phyloP scores from a whole-genome alignment of 2,888 invertebrate species.

The Eupithecia vulgata region DNA sequence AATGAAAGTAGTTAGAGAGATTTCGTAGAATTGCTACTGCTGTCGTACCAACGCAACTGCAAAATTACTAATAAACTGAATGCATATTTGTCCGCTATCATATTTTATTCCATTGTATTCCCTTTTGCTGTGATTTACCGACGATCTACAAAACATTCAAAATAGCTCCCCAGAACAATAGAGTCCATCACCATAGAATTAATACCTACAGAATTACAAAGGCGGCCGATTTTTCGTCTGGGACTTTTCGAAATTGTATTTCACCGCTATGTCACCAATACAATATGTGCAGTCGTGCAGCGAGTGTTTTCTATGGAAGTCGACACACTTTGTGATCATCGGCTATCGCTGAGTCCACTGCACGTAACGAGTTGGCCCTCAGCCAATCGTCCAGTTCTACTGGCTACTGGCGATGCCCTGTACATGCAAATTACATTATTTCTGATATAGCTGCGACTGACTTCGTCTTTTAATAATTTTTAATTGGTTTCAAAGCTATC shows the following conservation, averaged over 20 bases:
- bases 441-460: conserved; percentile 23
- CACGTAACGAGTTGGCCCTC: conserved; percentile 39
- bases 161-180: neutral
- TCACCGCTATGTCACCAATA: conserved; percentile 26
- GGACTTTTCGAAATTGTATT: conserved; percentile 27
- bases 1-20: conserved; percentile 7
- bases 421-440: conserved; percentile 40
- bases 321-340: conserved; percentile 37
- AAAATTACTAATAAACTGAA: neutral
- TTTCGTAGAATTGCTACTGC: conserved; percentile 4
- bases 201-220: neutral
- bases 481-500: neutral
- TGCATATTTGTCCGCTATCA: neutral
- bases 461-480: conserved; percentile 12
- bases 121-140: neutral
- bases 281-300: conserved; percentile 32
- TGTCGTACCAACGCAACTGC: neutral
- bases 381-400: conserved; percentile 39
- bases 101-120: neutral
- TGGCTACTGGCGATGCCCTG: conserved; percentile 33
- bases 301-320: conserved; percentile 38
- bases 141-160: neutral
- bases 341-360: conserved; percentile 40
- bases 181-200: conserved; percentile 1
- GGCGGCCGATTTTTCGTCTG: conserved; percentile 9